Evolutionary conservation across 2,113 vertebrate genomes (phyloP).

Genomic region (Rousettus leschenaultii): DNA sequence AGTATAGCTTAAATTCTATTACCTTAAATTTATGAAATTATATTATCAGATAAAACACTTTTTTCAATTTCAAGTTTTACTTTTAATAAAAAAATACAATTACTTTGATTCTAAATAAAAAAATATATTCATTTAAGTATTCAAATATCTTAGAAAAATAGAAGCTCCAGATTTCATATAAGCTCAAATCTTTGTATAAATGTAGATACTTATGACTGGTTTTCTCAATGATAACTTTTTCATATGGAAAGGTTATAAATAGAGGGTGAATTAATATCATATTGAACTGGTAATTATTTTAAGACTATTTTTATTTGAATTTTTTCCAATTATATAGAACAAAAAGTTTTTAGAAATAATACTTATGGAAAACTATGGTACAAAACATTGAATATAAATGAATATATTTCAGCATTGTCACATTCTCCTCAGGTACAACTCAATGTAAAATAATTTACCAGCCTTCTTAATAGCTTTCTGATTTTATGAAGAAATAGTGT

Average conservation of each 20-base stretch:
- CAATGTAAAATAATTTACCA: background rate
- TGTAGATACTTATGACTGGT: background rate
- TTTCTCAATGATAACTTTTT: background rate
- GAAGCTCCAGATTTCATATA: background rate
- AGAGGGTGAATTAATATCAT: background rate
- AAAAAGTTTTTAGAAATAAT: background rate
- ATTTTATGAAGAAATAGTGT: constrained; percentile 10
- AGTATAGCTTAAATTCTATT: background rate
- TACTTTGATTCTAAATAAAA: background rate
- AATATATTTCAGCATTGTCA: background rate
- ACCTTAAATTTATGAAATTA: background rate
- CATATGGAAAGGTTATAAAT: background rate
- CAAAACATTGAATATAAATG: constrained; percentile 19
- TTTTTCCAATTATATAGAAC: background rate
- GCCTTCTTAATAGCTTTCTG: constrained; percentile 13
- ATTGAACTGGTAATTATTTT: background rate
- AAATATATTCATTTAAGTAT: background rate
- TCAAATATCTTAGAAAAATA: background rate
- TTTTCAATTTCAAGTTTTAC: background rate
- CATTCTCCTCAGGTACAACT: constrained; percentile 16
- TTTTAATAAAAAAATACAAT: background rate
- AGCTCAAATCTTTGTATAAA: background rate
- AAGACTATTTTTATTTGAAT: constrained; percentile 11
- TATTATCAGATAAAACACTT: background rate
- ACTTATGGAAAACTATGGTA: background rate